Conservation (phyloP, 2,113 vertebrate species). For the Pardalotus punctatus region DNA sequence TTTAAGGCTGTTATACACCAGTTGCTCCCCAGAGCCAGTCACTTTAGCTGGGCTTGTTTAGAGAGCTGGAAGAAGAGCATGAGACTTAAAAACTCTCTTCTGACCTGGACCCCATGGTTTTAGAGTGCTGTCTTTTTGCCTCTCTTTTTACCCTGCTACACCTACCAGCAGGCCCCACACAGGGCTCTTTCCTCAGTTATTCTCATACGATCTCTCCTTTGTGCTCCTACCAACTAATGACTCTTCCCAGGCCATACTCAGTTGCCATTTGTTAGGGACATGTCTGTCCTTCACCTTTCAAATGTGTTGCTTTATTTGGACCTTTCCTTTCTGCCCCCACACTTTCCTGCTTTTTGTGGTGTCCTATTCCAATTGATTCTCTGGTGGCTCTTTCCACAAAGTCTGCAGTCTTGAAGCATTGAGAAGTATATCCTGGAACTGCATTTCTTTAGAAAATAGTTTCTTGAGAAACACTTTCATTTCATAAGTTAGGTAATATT, state of each 20-base stretch:
- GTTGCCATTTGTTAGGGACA: background rate
- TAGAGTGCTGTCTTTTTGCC: background rate
- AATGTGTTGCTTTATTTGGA: background rate
- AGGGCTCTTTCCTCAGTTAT: background rate
- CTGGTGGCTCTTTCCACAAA: background rate
- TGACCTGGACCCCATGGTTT: background rate
- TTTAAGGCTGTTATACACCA: background rate
- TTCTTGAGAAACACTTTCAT: background rate
- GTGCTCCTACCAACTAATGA: background rate
- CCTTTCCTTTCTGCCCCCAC: background rate
- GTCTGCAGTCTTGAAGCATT: background rate
- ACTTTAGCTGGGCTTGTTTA: background rate
- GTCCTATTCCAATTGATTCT: background rate
- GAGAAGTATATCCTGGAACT: background rate
- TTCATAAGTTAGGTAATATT: background rate
- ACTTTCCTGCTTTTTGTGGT: background rate
- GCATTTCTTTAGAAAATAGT: background rate
- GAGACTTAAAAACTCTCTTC: background rate
- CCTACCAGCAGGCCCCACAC: background rate
- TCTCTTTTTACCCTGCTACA: background rate
- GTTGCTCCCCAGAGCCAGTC: background rate
- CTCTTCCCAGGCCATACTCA: background rate
- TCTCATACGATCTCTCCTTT: accelerated
- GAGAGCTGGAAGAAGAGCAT: background rate
- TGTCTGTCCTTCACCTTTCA: background rate